Conservation (phyloP, 2,888 invertebrate species). For the Pycnomerus fuliginosus region DNA sequence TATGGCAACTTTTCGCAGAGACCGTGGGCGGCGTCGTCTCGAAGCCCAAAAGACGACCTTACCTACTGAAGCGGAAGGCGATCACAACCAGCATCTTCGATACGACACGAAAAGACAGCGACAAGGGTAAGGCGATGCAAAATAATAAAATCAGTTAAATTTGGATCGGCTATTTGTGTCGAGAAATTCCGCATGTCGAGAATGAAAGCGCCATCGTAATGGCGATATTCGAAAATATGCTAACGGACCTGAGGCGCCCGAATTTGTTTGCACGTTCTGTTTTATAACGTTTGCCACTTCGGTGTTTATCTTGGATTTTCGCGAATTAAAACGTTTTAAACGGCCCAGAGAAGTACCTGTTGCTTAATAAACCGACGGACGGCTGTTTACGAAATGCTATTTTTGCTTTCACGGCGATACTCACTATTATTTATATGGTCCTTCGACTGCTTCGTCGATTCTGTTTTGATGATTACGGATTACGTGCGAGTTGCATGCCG, state of each 20-base stretch:
- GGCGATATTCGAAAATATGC: constrained; percentile 20
- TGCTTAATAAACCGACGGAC: constrained; percentile 23
- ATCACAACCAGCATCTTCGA: constrained; percentile 87
- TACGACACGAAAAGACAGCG: constrained; percentile 66
- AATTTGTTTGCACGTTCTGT: constrained; percentile 21
- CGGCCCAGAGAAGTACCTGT: constrained; percentile 21
- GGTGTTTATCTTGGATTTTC: constrained; percentile 23
- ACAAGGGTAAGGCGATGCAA: too few relatives aligned
- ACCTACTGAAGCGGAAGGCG: constrained; percentile 83
- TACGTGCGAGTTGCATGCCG: too few relatives aligned
- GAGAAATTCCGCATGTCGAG: constrained; percentile 24
- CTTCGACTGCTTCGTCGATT: too few relatives aligned
- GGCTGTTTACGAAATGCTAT: too few relatives aligned
- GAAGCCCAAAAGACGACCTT: constrained; percentile 76
- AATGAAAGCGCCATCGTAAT: constrained; percentile 23
- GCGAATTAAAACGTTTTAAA: constrained; percentile 21
- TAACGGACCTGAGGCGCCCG: constrained; percentile 14
- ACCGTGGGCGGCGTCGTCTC: constrained; percentile 54
- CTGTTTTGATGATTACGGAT: too few relatives aligned
- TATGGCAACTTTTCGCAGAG: constrained; percentile 54
- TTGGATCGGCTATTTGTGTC: constrained; percentile 18
- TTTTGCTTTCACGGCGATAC: too few relatives aligned
- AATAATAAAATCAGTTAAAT: too few relatives aligned
- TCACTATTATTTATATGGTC: too few relatives aligned
- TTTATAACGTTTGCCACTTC: constrained; percentile 23